A percentile compares a stretch with the other conserved stretches of the same genome.
Evolutionary conservation across 2,113 vertebrate genomes (phyloP).

Genomic region (Lagopus leucura): DNA sequence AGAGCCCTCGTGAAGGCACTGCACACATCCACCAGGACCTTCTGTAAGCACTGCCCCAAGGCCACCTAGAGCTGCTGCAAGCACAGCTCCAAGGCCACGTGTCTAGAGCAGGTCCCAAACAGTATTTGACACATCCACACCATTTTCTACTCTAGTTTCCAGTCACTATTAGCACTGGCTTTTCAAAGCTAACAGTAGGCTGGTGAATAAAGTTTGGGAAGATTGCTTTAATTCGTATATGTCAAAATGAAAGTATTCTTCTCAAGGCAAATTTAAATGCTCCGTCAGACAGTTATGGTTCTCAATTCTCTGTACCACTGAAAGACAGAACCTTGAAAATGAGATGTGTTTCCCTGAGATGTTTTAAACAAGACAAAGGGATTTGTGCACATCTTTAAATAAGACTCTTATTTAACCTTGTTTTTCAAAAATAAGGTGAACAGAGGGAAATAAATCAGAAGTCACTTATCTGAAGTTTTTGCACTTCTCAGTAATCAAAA

Average conservation of each 20-base stretch:
- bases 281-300: background rate
- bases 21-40: accelerated
- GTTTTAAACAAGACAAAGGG: background rate
- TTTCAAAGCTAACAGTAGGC: background rate
- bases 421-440: background rate
- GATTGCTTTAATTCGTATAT: background rate
- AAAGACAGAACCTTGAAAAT: background rate
- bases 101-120: background rate
- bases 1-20: background rate
- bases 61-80: background rate
- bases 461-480: background rate
- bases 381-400: background rate
- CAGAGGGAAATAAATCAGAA: background rate
- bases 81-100: accelerated
- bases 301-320: background rate
- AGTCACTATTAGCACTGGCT: background rate
- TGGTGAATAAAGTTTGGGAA: background rate
- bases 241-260: background rate
- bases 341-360: background rate
- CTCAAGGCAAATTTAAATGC: background rate
- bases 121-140: background rate
- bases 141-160: background rate
- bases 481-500: background rate
- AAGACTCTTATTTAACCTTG: background rate
- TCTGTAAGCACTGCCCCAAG: background rate